Evolutionary conservation across 2,797 vertebrate species (phyloP), one percentile per base, ranked within the genome.

Genomic region (Anableps anableps): DNA sequence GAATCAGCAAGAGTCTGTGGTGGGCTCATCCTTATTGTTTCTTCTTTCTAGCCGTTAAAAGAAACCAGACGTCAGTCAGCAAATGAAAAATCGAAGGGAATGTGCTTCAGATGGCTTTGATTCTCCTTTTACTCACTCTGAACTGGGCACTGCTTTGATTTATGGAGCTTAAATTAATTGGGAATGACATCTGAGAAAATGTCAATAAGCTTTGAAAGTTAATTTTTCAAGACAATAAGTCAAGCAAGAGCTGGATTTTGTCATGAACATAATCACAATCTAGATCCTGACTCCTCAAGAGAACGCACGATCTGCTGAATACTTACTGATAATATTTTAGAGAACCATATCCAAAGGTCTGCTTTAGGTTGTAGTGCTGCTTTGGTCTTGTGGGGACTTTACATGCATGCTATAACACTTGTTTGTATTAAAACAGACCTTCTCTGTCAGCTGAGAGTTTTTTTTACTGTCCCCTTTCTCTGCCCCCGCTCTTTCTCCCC

Each of bases 111-210:
- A 85, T 81, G 75, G 47, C 81, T 88, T 88, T 82, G 80, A 88
- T 87, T 87, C 78, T 74, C 45, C 62, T 77, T 78, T 48, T n/a
- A 36, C 70, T 85, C 17, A 8, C 84, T 82, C 92, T 92, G 83
- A 89, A 91, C 77, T 83, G 53, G 75, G 81, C 66, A 2, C 76
- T 50, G 11, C 85, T 84, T 90, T 90, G 83, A 91, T 91, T 81
- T 83, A 47, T 14, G 5, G 38, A 5, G 78, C 85, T 83, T 80
- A 83, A 62, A 88, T 89, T 85, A 19, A 62, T 74, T 64, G 47
- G 83, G 66, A 80, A 62, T 3, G 0, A 82, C 50, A 43, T 68
- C 73, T 79, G 77, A 83, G 77, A 72, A 78, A 75, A 50, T 80
- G 29, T 41, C 11, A 26, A 72, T 10, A 5, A 73, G 55, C 60